Evolutionary conservation across 2,888 invertebrate species (phyloP).

Genomic region (Callyntrura sp.): DNA sequence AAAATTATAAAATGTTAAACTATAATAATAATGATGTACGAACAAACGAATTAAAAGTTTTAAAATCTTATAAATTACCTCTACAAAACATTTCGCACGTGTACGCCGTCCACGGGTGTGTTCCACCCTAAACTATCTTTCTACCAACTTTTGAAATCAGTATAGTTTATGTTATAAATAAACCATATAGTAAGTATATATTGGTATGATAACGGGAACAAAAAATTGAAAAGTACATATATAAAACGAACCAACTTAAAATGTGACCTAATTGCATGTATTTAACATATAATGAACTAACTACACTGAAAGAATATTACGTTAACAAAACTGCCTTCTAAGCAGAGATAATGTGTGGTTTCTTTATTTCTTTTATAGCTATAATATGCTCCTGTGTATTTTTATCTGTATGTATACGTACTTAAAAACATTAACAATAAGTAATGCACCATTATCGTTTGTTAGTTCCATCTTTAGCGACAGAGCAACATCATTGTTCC

Average conservation of each 20-base stretch:
- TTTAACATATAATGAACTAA: too few species aligned
- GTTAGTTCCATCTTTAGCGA: conserved; percentile 42
- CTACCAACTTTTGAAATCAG: neutral
- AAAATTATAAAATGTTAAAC: conserved; percentile 24
- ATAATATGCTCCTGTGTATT: too few species aligned
- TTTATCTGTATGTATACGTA: neutral
- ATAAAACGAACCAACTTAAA: conserved; percentile 44
- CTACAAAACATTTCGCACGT: neutral
- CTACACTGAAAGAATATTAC: too few species aligned
- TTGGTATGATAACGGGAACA: conserved; percentile 17
- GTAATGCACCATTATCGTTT: conserved; percentile 61
- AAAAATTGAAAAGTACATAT: conserved; percentile 1
- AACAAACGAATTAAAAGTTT: conserved; percentile 1
- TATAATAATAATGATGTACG: too few species aligned
- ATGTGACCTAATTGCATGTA: conserved; percentile 47
- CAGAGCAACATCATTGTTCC: conserved; percentile 32
- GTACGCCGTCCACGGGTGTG: neutral
- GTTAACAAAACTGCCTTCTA: too few species aligned
- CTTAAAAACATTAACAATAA: conserved; percentile 57
- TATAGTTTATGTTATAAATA: neutral
- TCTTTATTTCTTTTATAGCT: too few species aligned
- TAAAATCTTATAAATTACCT: neutral
- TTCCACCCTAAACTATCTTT: neutral
- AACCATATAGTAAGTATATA: neutral
- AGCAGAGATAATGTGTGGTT: too few species aligned